phyloP scores from a whole-genome alignment of 2,797 vertebrate genomes.

The Gymnoscopelus braueri region DNA sequence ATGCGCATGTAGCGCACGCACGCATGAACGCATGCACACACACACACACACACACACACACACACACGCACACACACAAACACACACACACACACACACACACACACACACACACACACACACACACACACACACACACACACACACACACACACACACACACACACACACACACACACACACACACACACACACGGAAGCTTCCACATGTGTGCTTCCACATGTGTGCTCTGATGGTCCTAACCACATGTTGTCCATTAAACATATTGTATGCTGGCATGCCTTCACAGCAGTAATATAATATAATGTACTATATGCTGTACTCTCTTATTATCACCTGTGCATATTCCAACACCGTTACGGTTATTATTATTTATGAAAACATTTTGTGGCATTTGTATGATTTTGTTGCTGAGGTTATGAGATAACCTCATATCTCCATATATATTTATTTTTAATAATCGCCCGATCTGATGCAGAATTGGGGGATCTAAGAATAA shows the following conservation, averaged over 20 bases:
- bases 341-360: no score
- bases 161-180: constrained; percentile 22
- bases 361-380: no score
- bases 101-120: constrained; percentile 16
- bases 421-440: no score
- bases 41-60: constrained; percentile 15
- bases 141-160: constrained; percentile 10
- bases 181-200: constrained; percentile 11
- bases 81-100: constrained; percentile 23
- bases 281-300: constrained; percentile 11
- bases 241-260: constrained; percentile 2
- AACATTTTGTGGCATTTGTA: no score
- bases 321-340: no score
- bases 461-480: no score
- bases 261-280: constrained; percentile 6
- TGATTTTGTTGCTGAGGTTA: no score
- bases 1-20: constrained; percentile 7
- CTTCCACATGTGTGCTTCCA: background rate
- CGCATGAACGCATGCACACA: constrained; percentile 4
- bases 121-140: constrained; percentile 15
- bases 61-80: constrained; percentile 21
- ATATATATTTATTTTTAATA: no score
- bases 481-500: no score
- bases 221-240: constrained; percentile 8
- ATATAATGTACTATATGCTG: no score